Conservation (phyloP, 2,888 invertebrate genomes). For the Aradus depressus region DNA sequence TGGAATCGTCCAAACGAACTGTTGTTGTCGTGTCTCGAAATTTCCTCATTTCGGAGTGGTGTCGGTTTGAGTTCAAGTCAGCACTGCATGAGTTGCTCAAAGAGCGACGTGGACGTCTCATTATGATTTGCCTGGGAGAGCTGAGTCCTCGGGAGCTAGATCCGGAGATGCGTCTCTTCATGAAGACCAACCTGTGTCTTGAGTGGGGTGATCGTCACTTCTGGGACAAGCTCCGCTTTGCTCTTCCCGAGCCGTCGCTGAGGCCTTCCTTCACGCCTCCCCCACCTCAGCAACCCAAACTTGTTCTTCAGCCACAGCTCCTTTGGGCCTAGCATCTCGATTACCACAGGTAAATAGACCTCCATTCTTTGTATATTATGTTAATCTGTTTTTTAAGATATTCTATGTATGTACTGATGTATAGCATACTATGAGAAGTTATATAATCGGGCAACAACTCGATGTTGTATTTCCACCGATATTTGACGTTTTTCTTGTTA, state of each 20-base stretch:
- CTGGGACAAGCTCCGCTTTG: conserved; percentile 90
- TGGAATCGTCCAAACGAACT: conserved; percentile 79
- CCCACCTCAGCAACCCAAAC: conserved; percentile 28
- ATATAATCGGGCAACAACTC: too few relatives aligned
- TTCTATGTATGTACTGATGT: too few relatives aligned
- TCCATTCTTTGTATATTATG: too few relatives aligned
- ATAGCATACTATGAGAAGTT: too few relatives aligned
- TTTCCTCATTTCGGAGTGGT: conserved; percentile 92
- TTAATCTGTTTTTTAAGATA: too few relatives aligned
- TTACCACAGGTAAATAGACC: conserved; percentile 48
- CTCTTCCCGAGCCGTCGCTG: conserved; percentile 60
- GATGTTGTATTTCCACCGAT: too few relatives aligned
- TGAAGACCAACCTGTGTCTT: conserved; percentile 83
- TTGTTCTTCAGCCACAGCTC: conserved; percentile 45
- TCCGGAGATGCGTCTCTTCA: conserved; percentile 76
- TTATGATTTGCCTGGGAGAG: conserved; percentile 83
- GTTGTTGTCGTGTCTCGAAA: conserved; percentile 83
- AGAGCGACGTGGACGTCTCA: conserved; percentile 72
- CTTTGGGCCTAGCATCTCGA: conserved; percentile 70
- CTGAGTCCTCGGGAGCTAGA: conserved; percentile 80
- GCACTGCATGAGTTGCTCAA: conserved; percentile 83
- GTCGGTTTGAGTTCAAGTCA: conserved; percentile 86
- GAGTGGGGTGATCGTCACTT: conserved; percentile 91
- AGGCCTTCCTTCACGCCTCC: conserved; percentile 31
- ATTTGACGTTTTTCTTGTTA: too few relatives aligned